Evolutionary conservation across 2,113 vertebrate genomes (phyloP).

Genomic region (Sapayoa aenigma): DNA sequence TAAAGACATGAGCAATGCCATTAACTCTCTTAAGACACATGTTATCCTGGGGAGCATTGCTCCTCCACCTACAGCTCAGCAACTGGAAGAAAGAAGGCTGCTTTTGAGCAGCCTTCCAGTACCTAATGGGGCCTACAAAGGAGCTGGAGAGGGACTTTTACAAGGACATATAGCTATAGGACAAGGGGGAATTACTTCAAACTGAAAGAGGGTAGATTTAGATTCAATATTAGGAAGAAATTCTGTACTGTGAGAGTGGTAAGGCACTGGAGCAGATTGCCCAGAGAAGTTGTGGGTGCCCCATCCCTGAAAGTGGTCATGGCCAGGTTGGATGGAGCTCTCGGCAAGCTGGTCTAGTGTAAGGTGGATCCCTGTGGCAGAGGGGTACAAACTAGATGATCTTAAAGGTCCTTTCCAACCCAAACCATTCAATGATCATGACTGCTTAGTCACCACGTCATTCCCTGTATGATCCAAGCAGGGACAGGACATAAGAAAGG

Average conservation of each 20-base stretch:
- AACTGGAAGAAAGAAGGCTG: not conserved
- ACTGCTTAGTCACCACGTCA: not conserved
- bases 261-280: not conserved
- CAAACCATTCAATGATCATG: not conserved
- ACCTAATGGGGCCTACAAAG: not conserved
- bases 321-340: not conserved
- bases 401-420: not conserved
- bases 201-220: not conserved
- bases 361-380: not conserved
- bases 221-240: not conserved
- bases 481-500: not conserved
- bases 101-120: not conserved
- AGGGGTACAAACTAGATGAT: not conserved
- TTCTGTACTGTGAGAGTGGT: not conserved
- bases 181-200: not conserved
- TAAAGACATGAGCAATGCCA: not conserved
- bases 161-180: not conserved
- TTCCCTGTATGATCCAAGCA: not conserved
- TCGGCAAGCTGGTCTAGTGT: not conserved
- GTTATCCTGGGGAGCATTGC: not conserved
- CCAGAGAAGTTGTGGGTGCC: not conserved
- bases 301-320: not conserved
- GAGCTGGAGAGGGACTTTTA: not conserved
- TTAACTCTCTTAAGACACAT: accelerated
- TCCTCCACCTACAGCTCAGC: not conserved